These are phyloP conservation scores for Calliphora vomitoria DNA, from an alignment of 2,888 invertebrate genomes.

Conservation along the genomic window DNA sequence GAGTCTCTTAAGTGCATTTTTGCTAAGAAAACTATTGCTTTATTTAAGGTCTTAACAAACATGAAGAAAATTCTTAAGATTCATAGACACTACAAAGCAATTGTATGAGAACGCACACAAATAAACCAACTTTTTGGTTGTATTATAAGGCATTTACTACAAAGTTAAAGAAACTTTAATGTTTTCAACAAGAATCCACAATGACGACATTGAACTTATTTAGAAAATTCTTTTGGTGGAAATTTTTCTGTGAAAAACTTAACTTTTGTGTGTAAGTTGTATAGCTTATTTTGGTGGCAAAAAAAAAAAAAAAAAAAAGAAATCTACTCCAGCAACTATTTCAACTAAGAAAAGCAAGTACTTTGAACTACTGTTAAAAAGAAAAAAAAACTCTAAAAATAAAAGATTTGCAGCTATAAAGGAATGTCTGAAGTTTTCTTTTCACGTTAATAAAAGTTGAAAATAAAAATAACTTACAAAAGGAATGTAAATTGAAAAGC, in stretches of 20 bases:
- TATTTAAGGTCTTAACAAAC: no score
- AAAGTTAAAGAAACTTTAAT: slow-evolving; percentile 44
- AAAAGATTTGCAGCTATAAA: neutral
- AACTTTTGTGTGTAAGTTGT: neutral
- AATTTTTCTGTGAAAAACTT: neutral
- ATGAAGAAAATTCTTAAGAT: slow-evolving; percentile 32
- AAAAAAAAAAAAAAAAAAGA: neutral
- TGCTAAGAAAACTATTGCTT: neutral
- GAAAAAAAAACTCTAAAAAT: neutral
- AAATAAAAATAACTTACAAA: neutral
- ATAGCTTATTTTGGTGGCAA: neutral
- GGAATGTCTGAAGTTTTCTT: slow-evolving; percentile 11
- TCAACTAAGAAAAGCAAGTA: neutral
- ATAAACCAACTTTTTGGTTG: neutral
- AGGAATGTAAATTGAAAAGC: slow-evolving; percentile 3
- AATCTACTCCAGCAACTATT: neutral
- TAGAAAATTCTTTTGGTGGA: slow-evolving; percentile 52
- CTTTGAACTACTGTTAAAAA: neutral
- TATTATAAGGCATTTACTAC: slow-evolving; percentile 31
- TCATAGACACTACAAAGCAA: slow-evolving; percentile 41
- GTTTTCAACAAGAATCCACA: slow-evolving; percentile 14
- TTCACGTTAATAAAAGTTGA: neutral
- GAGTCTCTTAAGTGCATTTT: no score
- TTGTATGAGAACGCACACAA: neutral
- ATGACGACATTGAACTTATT: slow-evolving; percentile 68